Conservation (phyloP, 2,888 invertebrate species). For the Alviniconcha strummeri region DNA sequence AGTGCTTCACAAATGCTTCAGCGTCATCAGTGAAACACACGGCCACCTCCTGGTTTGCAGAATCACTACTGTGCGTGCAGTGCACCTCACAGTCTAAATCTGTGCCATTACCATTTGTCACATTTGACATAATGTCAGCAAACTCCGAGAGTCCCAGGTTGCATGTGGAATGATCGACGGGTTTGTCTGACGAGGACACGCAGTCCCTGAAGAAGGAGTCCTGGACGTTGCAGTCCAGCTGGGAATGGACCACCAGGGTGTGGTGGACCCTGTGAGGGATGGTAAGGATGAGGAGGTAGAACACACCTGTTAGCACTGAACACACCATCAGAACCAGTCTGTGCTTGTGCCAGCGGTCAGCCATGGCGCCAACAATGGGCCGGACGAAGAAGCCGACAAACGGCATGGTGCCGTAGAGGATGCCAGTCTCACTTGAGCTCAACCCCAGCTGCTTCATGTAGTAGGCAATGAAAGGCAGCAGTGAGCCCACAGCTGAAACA, state of each 20-base stretch:
- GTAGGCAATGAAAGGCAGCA: constrained; percentile 87
- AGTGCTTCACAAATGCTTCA: constrained; percentile 12
- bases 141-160: constrained; percentile 24
- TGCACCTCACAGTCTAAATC: constrained; percentile 14
- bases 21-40: constrained; percentile 15
- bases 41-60: background rate
- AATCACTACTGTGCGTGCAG: constrained; percentile 4
- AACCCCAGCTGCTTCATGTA: constrained; percentile 86
- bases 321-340: constrained; percentile 88
- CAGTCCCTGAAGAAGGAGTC: constrained; percentile 62
- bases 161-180: background rate
- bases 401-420: constrained; percentile 87
- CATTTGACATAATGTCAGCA: background rate
- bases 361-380: constrained; percentile 84
- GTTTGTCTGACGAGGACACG: constrained; percentile 22
- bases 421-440: constrained; percentile 83
- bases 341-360: constrained; percentile 86
- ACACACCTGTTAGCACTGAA: constrained; percentile 81
- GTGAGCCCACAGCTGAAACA: constrained; percentile 85
- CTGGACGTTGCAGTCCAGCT: constrained; percentile 53
- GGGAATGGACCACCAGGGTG: constrained; percentile 41
- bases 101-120: background rate
- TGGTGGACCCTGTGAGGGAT: constrained; percentile 59
- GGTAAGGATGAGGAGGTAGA: constrained; percentile 85
- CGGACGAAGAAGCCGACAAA: constrained; percentile 87